Percentiles rank a stretch among this genome's conserved stretches.
phyloP scores from a whole-genome alignment of 2,113 vertebrate species.

The Callionymus lyra region DNA sequence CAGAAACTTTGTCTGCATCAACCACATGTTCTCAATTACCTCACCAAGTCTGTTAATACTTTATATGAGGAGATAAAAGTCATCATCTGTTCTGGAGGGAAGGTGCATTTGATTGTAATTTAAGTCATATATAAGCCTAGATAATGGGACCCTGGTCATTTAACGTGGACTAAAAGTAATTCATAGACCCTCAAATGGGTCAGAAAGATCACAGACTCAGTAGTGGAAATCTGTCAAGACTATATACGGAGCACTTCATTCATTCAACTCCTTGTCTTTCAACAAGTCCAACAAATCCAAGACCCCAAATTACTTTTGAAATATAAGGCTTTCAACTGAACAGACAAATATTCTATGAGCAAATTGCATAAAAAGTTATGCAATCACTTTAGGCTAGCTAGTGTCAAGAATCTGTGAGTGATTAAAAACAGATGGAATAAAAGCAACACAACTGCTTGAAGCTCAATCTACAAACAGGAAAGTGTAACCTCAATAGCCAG shows the following conservation, averaged over 20 bases:
- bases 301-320: too few species aligned
- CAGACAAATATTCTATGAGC: constrained; percentile 61
- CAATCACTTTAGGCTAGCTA: constrained; percentile 67
- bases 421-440: constrained; percentile 85
- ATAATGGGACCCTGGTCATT: too few species aligned
- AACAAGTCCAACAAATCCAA: constrained; percentile 1
- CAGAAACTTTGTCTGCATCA: constrained; percentile 60
- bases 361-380: constrained; percentile 63
- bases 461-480: constrained; percentile 83
- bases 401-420: constrained; percentile 73
- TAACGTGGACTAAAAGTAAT: not conserved
- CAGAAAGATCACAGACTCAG: constrained; percentile 36
- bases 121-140: too few species aligned
- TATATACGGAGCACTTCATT: constrained; percentile 5
- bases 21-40: constrained; percentile 84
- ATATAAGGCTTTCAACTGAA: too few species aligned
- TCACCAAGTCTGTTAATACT: constrained; percentile 86
- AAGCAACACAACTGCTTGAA: constrained; percentile 72
- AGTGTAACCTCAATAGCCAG: constrained; percentile 72
- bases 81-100: constrained; percentile 10
- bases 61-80: constrained; percentile 87
- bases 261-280: constrained; percentile 5
- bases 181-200: constrained; percentile 14
- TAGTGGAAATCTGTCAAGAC: constrained; percentile 30
- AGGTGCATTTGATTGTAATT: too few species aligned